These are phyloP conservation scores for Brachionus rubens DNA, from an alignment of 1,140 invertebrate species.

Conservation along the genomic window DNA sequence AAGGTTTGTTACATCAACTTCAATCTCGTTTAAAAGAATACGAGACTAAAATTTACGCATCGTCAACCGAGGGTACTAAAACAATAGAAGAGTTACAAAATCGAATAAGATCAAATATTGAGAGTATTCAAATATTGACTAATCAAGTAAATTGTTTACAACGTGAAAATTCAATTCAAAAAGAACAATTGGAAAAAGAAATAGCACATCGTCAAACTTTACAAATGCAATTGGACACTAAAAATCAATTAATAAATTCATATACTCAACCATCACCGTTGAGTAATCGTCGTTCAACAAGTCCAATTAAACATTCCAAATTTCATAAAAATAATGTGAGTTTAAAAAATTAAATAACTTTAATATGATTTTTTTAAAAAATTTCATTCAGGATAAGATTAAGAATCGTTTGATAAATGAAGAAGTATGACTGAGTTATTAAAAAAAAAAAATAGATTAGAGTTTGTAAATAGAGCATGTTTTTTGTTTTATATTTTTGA, in stretches of 20 bases:
- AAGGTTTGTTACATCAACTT: constrained; percentile 56
- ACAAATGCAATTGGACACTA: constrained; percentile 56
- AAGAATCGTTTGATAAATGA: background rate
- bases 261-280: background rate
- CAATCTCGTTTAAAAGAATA: constrained; percentile 56
- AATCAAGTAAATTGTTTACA: constrained; percentile 53
- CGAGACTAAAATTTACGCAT: constrained; percentile 52
- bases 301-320: background rate
- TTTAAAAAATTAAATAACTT: background rate
- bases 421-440: no score
- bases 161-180: constrained; percentile 55
- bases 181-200: constrained; percentile 56
- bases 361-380: background rate
- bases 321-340: background rate
- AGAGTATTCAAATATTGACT: constrained; percentile 36
- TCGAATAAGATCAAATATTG: constrained; percentile 33
- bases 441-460: no score
- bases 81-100: constrained; percentile 42
- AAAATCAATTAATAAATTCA: constrained; percentile 54
- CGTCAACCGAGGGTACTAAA: constrained; percentile 24
- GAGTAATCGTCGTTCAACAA: background rate
- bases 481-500: no score
- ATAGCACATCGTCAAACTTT: constrained; percentile 54
- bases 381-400: background rate
- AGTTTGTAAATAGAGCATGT: no score